Evolutionary conservation across 2,888 invertebrate species (phyloP).

Genomic region (Gastrophysa polygoni): DNA sequence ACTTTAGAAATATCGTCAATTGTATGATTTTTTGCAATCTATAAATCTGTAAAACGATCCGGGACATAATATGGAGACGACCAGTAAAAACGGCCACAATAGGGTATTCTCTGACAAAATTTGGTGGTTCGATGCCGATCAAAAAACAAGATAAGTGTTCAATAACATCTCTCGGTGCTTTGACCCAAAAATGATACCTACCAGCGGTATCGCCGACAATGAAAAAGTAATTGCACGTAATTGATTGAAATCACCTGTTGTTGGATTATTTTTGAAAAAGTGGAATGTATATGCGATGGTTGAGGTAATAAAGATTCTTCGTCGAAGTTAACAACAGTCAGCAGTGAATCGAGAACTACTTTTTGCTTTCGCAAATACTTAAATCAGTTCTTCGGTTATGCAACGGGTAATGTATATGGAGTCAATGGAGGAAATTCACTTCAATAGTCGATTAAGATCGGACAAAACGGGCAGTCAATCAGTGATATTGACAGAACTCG

Average conservation of each 20-base stretch:
- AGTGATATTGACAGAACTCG: background rate
- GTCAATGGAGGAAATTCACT: background rate
- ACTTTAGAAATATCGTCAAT: background rate
- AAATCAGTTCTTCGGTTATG: background rate
- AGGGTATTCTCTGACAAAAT: background rate
- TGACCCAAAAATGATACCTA: constrained; percentile 3
- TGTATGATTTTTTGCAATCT: background rate
- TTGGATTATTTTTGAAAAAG: constrained; percentile 12
- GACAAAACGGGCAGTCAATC: background rate
- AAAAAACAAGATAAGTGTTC: background rate
- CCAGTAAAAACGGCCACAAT: background rate
- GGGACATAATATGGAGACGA: background rate
- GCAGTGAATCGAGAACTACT: background rate
- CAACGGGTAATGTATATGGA: background rate
- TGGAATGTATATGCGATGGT: constrained; percentile 11
- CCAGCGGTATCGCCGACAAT: constrained; percentile 5
- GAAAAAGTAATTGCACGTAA: constrained; percentile 13
- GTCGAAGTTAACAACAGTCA: constrained; percentile 24
- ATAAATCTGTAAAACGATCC: background rate
- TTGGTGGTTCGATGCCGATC: background rate
- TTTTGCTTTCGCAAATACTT: background rate
- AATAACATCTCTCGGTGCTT: background rate
- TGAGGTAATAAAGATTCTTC: constrained; percentile 26
- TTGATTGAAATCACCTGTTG: constrained; percentile 14
- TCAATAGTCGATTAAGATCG: background rate